These are phyloP conservation scores for Psilopsiagon aurifrons DNA, from an alignment of 2,113 vertebrate species.

Conservation along the genomic window DNA sequence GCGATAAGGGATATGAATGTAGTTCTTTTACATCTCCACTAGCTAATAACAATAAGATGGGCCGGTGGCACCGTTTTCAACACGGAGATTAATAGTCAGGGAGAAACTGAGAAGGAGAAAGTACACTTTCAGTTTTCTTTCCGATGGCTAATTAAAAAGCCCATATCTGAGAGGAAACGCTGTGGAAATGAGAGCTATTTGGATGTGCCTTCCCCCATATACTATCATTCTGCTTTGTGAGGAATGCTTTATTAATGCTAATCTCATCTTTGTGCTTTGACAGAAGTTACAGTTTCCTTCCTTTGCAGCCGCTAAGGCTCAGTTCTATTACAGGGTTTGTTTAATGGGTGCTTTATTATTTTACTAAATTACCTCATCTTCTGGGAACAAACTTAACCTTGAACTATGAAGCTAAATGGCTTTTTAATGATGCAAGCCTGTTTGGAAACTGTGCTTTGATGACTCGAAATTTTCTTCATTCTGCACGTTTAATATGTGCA, in stretches of 20 bases:
- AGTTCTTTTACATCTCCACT: not conserved
- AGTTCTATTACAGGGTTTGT: constrained; percentile 57
- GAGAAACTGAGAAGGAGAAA: constrained; percentile 45
- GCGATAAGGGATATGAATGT: constrained; percentile 47
- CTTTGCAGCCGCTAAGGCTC: constrained; percentile 57
- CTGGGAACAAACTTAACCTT: constrained; percentile 69
- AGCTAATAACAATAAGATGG: constrained; percentile 43
- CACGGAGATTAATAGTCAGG: not conserved
- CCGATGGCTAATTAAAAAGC: constrained; percentile 63
- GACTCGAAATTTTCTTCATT: constrained; percentile 43
- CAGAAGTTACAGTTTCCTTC: constrained; percentile 72
- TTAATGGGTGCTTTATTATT: constrained; percentile 65
- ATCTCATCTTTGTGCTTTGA: constrained; percentile 68
- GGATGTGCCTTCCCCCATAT: constrained; percentile 34
- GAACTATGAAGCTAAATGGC: constrained; percentile 47
- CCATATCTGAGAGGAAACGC: constrained; percentile 53
- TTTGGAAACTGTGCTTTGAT: constrained; percentile 46
- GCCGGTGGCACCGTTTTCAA: constrained; percentile 7
- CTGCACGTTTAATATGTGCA: not conserved
- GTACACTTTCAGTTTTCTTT: constrained; percentile 67
- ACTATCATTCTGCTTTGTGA: constrained; percentile 45
- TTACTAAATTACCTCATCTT: constrained; percentile 70
- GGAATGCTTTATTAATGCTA: constrained; percentile 58
- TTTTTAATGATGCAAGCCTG: constrained; percentile 57
- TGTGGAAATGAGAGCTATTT: constrained; percentile 64